Evolutionary conservation across 2,113 vertebrate species (phyloP).

Genomic region (Mormoops blainvillei): DNA sequence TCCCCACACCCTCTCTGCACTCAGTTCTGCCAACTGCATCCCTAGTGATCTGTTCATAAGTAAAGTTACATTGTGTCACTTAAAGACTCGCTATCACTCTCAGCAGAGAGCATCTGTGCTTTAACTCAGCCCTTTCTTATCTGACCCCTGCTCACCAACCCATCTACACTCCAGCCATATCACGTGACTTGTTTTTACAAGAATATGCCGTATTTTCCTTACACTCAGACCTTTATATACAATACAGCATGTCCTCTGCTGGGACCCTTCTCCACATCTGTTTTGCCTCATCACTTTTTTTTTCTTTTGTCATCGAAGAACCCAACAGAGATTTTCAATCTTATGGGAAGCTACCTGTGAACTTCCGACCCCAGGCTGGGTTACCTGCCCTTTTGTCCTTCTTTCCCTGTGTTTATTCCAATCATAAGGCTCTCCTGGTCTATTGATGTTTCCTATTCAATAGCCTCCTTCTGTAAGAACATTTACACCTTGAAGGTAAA

Average conservation of each 20-base stretch:
- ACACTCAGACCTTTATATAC: not conserved
- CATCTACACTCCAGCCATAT: accelerated
- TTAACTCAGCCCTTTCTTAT: not conserved
- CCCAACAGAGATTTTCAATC: not conserved
- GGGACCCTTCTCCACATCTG: not conserved
- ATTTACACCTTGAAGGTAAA: not conserved
- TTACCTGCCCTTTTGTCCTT: not conserved
- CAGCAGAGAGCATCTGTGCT: not conserved
- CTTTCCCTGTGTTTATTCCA: not conserved
- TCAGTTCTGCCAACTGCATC: not conserved
- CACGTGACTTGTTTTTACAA: not conserved
- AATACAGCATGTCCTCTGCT: not conserved
- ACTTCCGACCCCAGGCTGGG: not conserved
- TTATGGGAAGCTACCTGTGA: not conserved
- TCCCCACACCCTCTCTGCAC: not conserved
- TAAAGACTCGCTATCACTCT: accelerated
- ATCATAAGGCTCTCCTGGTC: not conserved
- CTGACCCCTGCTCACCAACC: not conserved
- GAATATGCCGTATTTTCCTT: not conserved
- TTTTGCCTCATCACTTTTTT: not conserved
- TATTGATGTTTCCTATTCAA: not conserved
- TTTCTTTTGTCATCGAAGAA: not conserved
- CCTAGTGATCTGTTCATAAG: not conserved
- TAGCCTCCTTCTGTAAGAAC: not conserved
- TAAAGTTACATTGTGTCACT: not conserved